Percentiles rank a stretch among this genome's conserved stretches.
Evolutionary conservation across 1,140 invertebrate genomes (phyloP).

Genomic region (Drosophila lacertosa): DNA sequence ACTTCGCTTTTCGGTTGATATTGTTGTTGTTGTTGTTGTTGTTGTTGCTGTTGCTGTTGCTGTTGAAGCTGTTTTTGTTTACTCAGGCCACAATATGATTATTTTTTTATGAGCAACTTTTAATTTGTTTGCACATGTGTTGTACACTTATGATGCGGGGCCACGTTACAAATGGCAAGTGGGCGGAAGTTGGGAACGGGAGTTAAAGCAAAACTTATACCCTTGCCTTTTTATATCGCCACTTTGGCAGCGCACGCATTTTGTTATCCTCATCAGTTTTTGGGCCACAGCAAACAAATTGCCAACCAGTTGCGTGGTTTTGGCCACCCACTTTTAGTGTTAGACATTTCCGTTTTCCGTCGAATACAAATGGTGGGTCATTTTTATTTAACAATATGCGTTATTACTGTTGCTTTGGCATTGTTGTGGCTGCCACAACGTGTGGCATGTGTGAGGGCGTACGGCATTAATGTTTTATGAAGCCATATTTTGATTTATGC

Average conservation of each 20-base stretch:
- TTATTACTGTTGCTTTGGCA: conserved; percentile 28
- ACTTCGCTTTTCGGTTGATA: conserved; percentile 12
- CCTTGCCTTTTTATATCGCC: conserved; percentile 46
- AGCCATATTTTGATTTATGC: conserved; percentile 73
- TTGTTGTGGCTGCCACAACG: conserved; percentile 13
- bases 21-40: neutral
- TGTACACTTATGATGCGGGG: neutral
- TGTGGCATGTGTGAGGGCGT: conserved; percentile 15
- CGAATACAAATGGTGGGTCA: conserved; percentile 55
- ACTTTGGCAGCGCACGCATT: conserved; percentile 52
- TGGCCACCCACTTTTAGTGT: conserved; percentile 33
- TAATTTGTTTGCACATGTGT: conserved; percentile 78
- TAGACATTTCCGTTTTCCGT: conserved; percentile 62
- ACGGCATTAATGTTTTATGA: conserved; percentile 73
- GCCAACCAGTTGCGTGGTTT: conserved; percentile 71
- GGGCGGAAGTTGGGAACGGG: neutral
- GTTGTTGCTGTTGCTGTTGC: neutral
- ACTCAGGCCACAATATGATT: conserved; percentile 69
- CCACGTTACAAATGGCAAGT: neutral
- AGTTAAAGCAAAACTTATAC: conserved; percentile 10
- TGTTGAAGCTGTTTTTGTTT: conserved; percentile 61
- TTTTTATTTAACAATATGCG: conserved; percentile 68
- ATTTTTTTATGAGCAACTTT: conserved; percentile 79
- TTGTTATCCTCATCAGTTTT: conserved; percentile 36
- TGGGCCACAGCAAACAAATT: conserved; percentile 45